Evolutionary conservation across 2,797 vertebrate genomes (phyloP), one percentile per base, ranked within the genome.

Genomic region (Gymnodraco acuticeps): DNA sequence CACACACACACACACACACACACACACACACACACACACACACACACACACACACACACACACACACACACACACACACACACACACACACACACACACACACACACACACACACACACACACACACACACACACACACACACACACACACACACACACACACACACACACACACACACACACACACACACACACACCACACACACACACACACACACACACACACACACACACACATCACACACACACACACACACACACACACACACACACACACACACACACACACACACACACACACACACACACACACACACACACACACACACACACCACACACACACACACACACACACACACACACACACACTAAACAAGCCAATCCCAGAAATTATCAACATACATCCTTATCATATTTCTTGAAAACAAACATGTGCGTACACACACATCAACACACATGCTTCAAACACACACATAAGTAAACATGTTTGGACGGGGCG

Each of bases 361-460:
- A 64, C 62, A 47, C 59, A 66, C 82, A 88, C 71, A 80, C 78
- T 83, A 90, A 78, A 60, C 45, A 42, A 52, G 84, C 85, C 79
- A 81, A 75, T 74, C 67, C 64, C 80, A 81, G 80, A 81, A n/a
- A n/a, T n/a, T n/a, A n/a, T n/a, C n/a, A n/a, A n/a, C n/a, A n/a
- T n/a, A n/a, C n/a, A n/a, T n/a, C n/a, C n/a, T n/a, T n/a, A n/a
- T n/a, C n/a, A n/a, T n/a, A n/a, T 83, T 83, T 75, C 70, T 64
- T 51, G 59, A 71, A 81, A 64, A 81, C 81, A 82, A 78, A 83
- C 68, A 64, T 16, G 47, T 20, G 38, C 38, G 17, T n/a, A 60
- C 31, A 67, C 51, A 56, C 63, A 71, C 75, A 55, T 42, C 84
- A 61, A 81, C 63, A 84, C 63, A 77, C 70, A 78, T 68, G 46